Evolutionary conservation across 1,140 invertebrate species (phyloP), one percentile per base, ranked within the genome.

Genomic region (Lethrus apterus): DNA sequence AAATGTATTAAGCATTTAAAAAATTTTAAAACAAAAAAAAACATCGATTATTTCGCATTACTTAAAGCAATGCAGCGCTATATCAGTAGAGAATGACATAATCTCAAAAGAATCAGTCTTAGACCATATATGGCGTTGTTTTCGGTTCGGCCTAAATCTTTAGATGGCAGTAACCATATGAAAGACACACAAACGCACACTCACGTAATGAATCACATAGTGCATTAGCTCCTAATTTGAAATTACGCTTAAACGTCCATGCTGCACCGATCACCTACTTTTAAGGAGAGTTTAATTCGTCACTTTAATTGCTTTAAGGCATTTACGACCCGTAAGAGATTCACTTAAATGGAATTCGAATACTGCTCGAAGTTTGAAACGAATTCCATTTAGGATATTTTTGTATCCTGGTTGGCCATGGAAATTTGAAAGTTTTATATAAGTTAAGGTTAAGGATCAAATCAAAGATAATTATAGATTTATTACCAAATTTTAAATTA

Each of bases 151-250:
- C 35, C 18, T 21, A 18, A 21, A 38, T 38, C 35, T 38, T 38
- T 38, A 38, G 35, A 38, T 38, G 35, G 35, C 24, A 11, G 20
- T 21, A 38, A 21, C 10, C 35, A 23, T 21, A n/a, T 23, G 35
- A 23, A 10, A 18, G 35, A 21, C 19, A 38, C 17, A 21, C 35
- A 38, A 21, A 38, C 35, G n/a, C n/a, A n/a, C n/a, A n/a, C n/a
- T n/a, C n/a, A n/a, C n/a, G n/a, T n/a, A n/a, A n/a, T n/a, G n/a
- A n/a, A n/a, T n/a, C n/a, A n/a, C n/a, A n/a, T n/a, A n/a, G 35
- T 38, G 35, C 35, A 38, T 38, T 38, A 38, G 35, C 35, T 38
- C 35, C 35, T 38, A 38, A 38, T 38, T 38, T 23, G 35, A 38
- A 38, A 21, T 13, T 38, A 38, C 20, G 24, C 24, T 38, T 38